Percentiles rank a stretch among this genome's conserved stretches.
These are phyloP conservation scores for Ammodramus savannarum DNA, from an alignment of 2,113 vertebrate genomes.

Conservation along the genomic window DNA sequence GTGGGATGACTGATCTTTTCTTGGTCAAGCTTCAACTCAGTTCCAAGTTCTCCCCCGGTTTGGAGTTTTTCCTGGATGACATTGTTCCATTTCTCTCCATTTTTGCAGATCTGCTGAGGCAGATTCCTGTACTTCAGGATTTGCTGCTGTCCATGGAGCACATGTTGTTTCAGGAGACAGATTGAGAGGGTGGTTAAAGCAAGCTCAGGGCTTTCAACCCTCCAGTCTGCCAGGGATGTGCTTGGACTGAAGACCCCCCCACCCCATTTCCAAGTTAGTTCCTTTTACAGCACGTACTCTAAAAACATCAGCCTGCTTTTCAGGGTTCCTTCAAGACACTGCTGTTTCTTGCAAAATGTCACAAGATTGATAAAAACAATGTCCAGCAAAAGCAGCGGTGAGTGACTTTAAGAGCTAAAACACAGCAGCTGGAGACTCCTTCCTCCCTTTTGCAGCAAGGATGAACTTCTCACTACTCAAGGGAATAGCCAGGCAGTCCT, in stretches of 20 bases:
- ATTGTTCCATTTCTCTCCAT: neutral
- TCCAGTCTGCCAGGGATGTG: neutral
- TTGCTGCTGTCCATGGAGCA: neutral
- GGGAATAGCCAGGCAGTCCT: rapidly evolving
- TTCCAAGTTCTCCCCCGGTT: neutral
- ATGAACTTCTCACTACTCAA: neutral
- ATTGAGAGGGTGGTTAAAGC: neutral
- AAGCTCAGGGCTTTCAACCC: neutral
- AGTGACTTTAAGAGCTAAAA: neutral
- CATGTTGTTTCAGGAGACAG: neutral
- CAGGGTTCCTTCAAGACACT: neutral
- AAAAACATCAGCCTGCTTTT: neutral
- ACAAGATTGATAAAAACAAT: neutral
- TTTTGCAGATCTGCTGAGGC: neutral
- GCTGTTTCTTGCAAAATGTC: neutral
- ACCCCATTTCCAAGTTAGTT: neutral
- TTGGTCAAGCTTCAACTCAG: neutral
- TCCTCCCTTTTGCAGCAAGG: neutral
- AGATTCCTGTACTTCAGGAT: neutral
- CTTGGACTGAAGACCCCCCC: neutral
- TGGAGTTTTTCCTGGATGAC: neutral
- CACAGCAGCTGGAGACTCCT: neutral
- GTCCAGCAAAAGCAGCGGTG: neutral
- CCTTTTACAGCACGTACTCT: neutral
- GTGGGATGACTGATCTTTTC: neutral